Percentiles rank a stretch among this genome's conserved stretches.
Conservation (phyloP, 35 echinoderm and acorn worm species). For the Lytechinus pictus region DNA sequence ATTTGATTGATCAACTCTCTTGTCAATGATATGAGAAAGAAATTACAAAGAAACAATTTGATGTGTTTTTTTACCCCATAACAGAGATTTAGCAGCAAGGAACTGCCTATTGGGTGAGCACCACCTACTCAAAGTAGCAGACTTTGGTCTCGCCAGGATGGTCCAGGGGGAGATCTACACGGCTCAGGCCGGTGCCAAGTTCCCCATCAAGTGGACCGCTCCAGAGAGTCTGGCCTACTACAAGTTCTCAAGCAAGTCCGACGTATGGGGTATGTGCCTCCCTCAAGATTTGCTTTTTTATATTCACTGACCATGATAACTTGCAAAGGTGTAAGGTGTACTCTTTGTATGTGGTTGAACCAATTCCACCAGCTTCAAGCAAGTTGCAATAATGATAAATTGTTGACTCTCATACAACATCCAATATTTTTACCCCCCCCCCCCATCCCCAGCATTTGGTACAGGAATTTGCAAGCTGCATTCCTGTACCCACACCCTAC, state of each 20-base stretch:
- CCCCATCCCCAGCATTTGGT: too few relatives aligned
- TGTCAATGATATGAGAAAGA: too few relatives aligned
- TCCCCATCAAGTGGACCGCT: constrained; percentile 99
- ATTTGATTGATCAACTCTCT: too few relatives aligned
- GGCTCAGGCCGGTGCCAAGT: constrained; percentile 97
- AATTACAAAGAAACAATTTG: background rate
- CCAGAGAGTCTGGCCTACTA: constrained; percentile 98
- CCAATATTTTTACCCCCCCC: too few relatives aligned
- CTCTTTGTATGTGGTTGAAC: too few relatives aligned
- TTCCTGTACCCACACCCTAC: too few relatives aligned
- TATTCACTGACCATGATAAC: too few relatives aligned
- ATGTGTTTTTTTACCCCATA: constrained; percentile 57
- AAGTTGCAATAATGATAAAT: too few relatives aligned
- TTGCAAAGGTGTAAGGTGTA: too few relatives aligned
- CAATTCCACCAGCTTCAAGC: too few relatives aligned
- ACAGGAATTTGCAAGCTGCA: too few relatives aligned
- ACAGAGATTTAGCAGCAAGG: constrained; percentile 92
- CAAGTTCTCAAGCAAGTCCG: constrained; percentile 99
- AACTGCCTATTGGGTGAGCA: constrained; percentile 98
- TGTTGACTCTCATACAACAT: too few relatives aligned
- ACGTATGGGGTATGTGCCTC: constrained; percentile 89
- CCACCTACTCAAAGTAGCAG: constrained; percentile 93
- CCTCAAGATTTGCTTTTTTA: background rate
- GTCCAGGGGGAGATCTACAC: constrained; percentile 95
- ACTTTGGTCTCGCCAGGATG: constrained; percentile 97